Evolutionary conservation across 2,888 invertebrate species (phyloP), one percentile per base, ranked within the genome.

Genomic region (Altica lythri): DNA sequence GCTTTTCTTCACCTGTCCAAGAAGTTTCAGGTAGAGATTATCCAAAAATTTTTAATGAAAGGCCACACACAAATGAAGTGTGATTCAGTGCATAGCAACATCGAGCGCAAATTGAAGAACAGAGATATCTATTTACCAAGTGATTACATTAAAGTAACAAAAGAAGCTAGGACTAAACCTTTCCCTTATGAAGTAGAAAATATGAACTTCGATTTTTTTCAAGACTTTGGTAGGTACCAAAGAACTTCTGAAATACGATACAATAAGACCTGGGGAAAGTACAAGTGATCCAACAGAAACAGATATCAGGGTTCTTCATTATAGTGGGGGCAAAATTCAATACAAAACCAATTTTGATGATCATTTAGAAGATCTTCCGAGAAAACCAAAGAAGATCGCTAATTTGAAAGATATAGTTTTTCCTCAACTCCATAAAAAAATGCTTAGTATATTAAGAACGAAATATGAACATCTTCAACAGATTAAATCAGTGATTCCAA

Each of bases 31-130:
- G n/a, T n/a, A n/a, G n/a, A 14, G 8, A 44, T n/a, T 29, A 17
- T 44, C 14, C 30, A 13, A n/a, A n/a, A n/a, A n/a, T n/a, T n/a
- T n/a, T 29, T 12, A 32, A 32, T 17, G 16, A 17, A 19, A 19
- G 30, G 30, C 9, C 27, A 43, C 43, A 27, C 43, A 5, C 27
- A 27, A 27, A 44, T 44, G 44, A 30, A 32, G 30, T 44, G 30
- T 30, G 45, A 45, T 14, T 14, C 18, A 4, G 34, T 45, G 4
- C 45, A 45, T 10, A 17, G 17, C 9, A 16, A 1, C 4, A 32
- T 44, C n/a, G 44, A 44, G 16, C 29, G 44, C 9, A 44, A 16
- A 18, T n/a, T 44, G 12, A 30, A 44, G 18, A 44, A 29, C 30
- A 12, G 30, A 29, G 16, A 29, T 16, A 44, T 44, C 13, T 16